Base-by-base conservation (phyloP, 2,113 vertebrate genomes). In the Brachyhypopomus occidentalis region DNA sequence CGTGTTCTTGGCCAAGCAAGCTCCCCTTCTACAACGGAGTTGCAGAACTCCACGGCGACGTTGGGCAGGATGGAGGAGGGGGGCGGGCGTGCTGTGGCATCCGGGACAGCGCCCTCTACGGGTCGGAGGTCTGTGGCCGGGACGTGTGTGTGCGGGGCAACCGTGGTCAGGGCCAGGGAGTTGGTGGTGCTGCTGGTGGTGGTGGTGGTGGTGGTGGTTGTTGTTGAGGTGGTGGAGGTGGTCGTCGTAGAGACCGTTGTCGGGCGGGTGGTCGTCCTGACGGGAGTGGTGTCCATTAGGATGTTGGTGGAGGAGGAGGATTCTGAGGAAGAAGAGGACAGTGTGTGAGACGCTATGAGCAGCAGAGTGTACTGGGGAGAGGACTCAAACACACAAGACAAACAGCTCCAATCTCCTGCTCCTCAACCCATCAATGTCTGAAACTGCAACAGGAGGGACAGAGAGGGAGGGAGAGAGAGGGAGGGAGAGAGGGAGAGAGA, bases 1-100 rank as follows among this genome's bases (percentile, higher is more conserved):
- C 93, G 94, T 0, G 96, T 98, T 76, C 94, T 96, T n/a, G 96
- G 96, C 98, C 98, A 99, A 88, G 92, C 88, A 23, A 98, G 93
- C 30, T 97, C 96, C 0, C 95, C 92, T 83, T 96, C 95, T 81
- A 96, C 94, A 84, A 94, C 5, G 0, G 96, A 93, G 56, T 91
- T 94, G 25, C 98, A 99, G 91, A 94, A 96, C 84, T 98, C 97
- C 0, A 91, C 56, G 0, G 94, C 94, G 0, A 92, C 75, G 0
- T 95, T 92, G 0, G 98, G 97, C n/a, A 96, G 87, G 81, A 95
- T 94, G 79, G 96, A 96, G 0, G 95, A 93, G 0, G 96, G 88
- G 0, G 93, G 91, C 0, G 91, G 82, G 25, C 90, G 89, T 0
- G 94, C 94, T 70, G 93, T 91, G 38, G 92, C 86, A 0, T 93